Percentiles rank a stretch among this genome's conserved stretches.
These are phyloP conservation scores for Parasteatoda lunata DNA, from an alignment of 2,888 invertebrate genomes.

Conservation along the genomic window DNA sequence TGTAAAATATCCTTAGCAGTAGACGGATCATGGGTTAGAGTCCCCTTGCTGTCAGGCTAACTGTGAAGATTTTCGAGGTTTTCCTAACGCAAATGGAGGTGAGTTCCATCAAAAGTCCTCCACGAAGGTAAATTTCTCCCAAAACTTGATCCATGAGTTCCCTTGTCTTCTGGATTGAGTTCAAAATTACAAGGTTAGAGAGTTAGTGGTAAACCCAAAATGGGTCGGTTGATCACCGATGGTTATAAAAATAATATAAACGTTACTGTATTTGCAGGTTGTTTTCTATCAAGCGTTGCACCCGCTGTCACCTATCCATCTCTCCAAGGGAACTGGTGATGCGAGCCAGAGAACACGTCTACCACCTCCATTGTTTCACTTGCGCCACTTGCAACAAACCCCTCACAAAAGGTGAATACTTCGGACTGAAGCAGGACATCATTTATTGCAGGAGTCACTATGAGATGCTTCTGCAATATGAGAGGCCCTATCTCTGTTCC, in stretches of 20 bases:
- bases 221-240: too few relatives aligned
- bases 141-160: too few relatives aligned
- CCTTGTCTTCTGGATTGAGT: too few relatives aligned
- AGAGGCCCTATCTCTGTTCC: slow-evolving; percentile 42
- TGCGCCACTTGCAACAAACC: slow-evolving; percentile 90
- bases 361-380: slow-evolving; percentile 95
- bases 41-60: too few relatives aligned
- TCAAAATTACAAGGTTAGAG: too few relatives aligned
- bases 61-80: too few relatives aligned
- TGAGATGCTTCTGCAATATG: slow-evolving; percentile 66
- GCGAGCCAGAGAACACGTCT: slow-evolving; percentile 92
- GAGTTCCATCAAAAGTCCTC: too few relatives aligned
- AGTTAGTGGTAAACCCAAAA: too few relatives aligned
- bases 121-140: too few relatives aligned
- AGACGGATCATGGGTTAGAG: too few relatives aligned
- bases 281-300: slow-evolving; percentile 86
- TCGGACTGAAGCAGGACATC: slow-evolving; percentile 90
- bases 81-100: too few relatives aligned
- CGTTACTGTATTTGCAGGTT: slow-evolving; percentile 80
- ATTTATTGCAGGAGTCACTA: slow-evolving; percentile 88
- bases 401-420: slow-evolving; percentile 94
- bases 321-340: slow-evolving; percentile 93
- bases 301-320: slow-evolving; percentile 91
- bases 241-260: neutral
- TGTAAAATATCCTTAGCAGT: too few relatives aligned